Evolutionary conservation across 1,140 invertebrate genomes (phyloP).

Genomic region (Drosophila elegans): DNA sequence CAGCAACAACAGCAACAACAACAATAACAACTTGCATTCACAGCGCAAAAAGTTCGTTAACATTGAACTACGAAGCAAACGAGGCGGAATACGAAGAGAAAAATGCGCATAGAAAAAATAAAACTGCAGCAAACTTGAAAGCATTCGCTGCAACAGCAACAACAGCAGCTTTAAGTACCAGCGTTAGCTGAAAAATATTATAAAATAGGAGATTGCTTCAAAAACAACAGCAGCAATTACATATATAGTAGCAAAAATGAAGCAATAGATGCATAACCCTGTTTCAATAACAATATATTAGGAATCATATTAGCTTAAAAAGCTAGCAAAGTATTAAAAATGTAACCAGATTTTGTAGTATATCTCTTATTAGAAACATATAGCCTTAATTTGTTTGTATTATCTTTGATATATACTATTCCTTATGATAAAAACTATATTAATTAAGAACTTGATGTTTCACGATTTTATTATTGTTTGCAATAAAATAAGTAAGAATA

Average conservation of each 20-base stretch:
- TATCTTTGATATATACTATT: no score
- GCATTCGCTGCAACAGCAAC: background rate
- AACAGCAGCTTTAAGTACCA: slow-evolving; percentile 14
- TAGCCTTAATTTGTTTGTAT: no score
- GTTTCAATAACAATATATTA: background rate
- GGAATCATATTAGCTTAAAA: no score
- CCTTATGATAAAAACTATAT: no score
- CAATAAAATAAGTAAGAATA: no score
- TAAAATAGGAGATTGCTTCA: background rate
- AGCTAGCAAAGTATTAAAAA: no score
- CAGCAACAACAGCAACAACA: slow-evolving; percentile 14
- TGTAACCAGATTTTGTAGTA: no score
- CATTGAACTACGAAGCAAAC: slow-evolving; percentile 83
- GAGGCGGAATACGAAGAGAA: slow-evolving; percentile 52
- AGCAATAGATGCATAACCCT: background rate
- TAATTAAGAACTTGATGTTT: no score
- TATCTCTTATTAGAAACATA: no score
- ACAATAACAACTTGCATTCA: slow-evolving; percentile 43
- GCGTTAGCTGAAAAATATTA: slow-evolving; percentile 18
- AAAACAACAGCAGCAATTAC: background rate
- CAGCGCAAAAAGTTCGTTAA: slow-evolving; percentile 83
- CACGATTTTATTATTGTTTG: no score
- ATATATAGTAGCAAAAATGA: background rate
- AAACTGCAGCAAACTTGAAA: slow-evolving; percentile 48
- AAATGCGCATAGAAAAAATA: slow-evolving; percentile 33